Evolutionary conservation across 2,113 vertebrate genomes (phyloP).

Genomic region (Phodopus roborovskii): DNA sequence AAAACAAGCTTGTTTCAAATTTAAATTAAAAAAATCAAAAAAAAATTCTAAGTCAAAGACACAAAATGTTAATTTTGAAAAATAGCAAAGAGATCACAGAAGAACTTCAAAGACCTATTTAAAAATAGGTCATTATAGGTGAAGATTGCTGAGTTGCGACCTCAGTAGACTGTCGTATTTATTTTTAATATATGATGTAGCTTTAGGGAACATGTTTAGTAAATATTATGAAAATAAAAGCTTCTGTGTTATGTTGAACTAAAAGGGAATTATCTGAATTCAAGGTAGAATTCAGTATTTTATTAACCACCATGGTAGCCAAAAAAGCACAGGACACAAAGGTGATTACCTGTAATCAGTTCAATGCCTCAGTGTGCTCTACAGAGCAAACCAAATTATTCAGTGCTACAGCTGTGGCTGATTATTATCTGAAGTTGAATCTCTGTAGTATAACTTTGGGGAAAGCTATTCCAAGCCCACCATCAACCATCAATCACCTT

Average conservation of each 20-base stretch:
- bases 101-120: neutral
- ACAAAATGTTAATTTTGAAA: neutral
- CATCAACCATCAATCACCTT: slow-evolving; percentile 54
- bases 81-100: neutral
- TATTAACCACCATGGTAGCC: neutral
- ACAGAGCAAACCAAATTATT: slow-evolving; percentile 54
- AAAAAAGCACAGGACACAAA: slow-evolving; percentile 15
- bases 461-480: slow-evolving; percentile 41
- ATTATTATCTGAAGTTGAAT: slow-evolving; percentile 43
- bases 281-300: slow-evolving; percentile 29
- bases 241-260: neutral
- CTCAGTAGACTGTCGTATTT: neutral
- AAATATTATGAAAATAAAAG: neutral
- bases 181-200: neutral
- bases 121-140: neutral
- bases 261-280: slow-evolving; percentile 27
- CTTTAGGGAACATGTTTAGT: slow-evolving; percentile 18
- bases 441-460: slow-evolving; percentile 42
- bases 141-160: neutral
- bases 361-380: slow-evolving; percentile 23
- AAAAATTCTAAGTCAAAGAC: neutral
- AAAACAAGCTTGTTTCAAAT: no score
- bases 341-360: slow-evolving; percentile 51
- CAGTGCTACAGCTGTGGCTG: slow-evolving; percentile 12
- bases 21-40: neutral